Evolutionary conservation across 2,888 invertebrate genomes (phyloP).

Genomic region (Acrobasis suavella): DNA sequence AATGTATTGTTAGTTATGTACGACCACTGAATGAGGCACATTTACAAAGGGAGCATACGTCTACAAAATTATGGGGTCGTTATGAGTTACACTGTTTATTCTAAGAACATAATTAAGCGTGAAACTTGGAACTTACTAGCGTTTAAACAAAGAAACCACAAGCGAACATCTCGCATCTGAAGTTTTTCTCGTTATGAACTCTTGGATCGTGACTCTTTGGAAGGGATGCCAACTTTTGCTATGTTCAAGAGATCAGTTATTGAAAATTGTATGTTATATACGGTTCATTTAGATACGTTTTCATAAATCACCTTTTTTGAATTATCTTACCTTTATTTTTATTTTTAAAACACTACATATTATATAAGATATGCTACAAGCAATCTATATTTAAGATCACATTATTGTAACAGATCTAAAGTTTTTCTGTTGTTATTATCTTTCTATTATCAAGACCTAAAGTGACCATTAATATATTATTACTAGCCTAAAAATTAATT

Average conservation of each 20-base stretch:
- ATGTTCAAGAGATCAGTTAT: neutral
- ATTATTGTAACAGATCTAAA: no score
- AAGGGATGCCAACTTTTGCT: neutral
- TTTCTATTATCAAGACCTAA: no score
- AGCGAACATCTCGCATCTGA: constrained; percentile 18
- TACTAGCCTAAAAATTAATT: no score
- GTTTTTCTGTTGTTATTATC: no score
- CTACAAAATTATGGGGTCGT: constrained; percentile 26
- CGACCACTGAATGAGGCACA: constrained; percentile 1
- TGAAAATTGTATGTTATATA: no score
- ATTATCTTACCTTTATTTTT: no score
- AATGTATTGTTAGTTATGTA: constrained; percentile 22
- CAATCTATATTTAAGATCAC: no score
- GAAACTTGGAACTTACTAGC: constrained; percentile 9
- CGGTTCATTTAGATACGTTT: no score
- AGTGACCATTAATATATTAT: no score
- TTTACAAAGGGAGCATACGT: constrained; percentile 20
- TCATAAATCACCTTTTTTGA: no score
- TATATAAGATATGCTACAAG: no score
- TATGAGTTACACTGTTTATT: constrained; percentile 17
- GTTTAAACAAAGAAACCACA: constrained; percentile 20
- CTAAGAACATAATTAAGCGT: constrained; percentile 16
- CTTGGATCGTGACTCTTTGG: constrained; percentile 15
- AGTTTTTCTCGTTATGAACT: constrained; percentile 26
- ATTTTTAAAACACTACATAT: no score